A percentile compares a stretch with the other conserved stretches of the same genome.
These are phyloP conservation scores for Aspidiotus destructor DNA, from an alignment of 2,888 invertebrate species.

Conservation along the genomic window DNA sequence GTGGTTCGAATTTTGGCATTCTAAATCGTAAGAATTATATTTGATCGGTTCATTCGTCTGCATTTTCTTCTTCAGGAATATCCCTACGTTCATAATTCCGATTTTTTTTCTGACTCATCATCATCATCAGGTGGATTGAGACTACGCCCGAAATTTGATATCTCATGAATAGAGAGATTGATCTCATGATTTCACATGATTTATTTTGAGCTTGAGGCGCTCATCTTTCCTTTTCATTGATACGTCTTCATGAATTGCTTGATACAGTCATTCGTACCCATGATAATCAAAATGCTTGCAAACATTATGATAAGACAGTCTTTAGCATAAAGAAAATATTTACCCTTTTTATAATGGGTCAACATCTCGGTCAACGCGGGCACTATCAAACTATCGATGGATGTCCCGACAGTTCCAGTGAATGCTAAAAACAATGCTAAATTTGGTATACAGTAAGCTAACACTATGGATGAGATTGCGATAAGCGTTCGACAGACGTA, in stretches of 20 bases:
- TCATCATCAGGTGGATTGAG: no score
- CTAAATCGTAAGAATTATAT: no score
- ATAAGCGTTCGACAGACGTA: constrained; percentile 18
- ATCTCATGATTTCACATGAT: no score
- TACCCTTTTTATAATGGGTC: not conserved
- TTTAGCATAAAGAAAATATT: not conserved
- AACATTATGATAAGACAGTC: not conserved
- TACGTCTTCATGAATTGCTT: not conserved
- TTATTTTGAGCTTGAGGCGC: no score
- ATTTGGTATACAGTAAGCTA: constrained; percentile 19
- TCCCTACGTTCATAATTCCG: no score
- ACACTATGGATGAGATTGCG: constrained; percentile 15
- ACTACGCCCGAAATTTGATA: no score
- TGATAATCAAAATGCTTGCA: not conserved
- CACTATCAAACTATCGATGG: constrained; percentile 27
- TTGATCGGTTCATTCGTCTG: no score
- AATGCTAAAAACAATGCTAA: constrained; percentile 19
- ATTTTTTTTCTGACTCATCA: no score
- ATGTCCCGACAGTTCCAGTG: constrained; percentile 23
- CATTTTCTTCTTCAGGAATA: no score
- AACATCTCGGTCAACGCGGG: constrained; percentile 18
- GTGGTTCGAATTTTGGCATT: no score
- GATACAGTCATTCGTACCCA: not conserved
- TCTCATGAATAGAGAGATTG: no score
- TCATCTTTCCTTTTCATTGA: no score